Evolutionary conservation across 37 sponge, comb jelly and placozoan genomes (phyloP).

Genomic region (Halisarca cf. caerulea): DNA sequence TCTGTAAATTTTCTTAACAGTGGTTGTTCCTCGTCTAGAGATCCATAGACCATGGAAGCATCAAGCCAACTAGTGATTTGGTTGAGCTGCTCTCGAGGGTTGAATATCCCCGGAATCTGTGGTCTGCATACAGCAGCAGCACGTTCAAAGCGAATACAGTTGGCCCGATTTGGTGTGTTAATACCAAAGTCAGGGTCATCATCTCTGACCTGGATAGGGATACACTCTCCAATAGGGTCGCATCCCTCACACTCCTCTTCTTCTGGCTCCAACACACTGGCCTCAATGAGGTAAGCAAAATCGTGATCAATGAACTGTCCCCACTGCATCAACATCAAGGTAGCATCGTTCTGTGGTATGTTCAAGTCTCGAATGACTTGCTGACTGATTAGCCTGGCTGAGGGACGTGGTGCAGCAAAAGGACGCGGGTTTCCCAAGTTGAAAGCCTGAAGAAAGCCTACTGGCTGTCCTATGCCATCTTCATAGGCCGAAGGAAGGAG

Average conservation of each 20-base stretch:
- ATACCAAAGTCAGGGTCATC: constrained; percentile 48
- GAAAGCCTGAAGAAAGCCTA: constrained; percentile 57
- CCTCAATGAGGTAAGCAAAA: constrained; percentile 10
- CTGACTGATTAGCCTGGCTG: constrained; percentile 68
- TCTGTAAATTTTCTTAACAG: constrained; percentile 23
- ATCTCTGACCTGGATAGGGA: constrained; percentile 46
- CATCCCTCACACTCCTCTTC: constrained; percentile 5
- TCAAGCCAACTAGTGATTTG: constrained; percentile 85
- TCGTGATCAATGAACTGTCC: constrained; percentile 98
- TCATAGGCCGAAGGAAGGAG: constrained; percentile 77
- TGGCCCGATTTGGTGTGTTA: not conserved
- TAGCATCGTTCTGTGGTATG: constrained; percentile 43
- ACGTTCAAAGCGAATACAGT: constrained; percentile 59
- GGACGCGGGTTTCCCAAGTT: constrained; percentile 2
- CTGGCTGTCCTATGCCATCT: constrained; percentile 52
- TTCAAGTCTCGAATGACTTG: constrained; percentile 17
- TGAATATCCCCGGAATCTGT: not conserved
- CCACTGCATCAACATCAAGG: constrained; percentile 92
- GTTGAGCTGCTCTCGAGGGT: constrained; percentile 74
- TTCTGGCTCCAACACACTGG: constrained; percentile 2
- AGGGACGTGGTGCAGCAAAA: constrained; percentile 70
- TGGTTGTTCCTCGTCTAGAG: constrained; percentile 23
- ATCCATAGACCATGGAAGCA: constrained; percentile 84
- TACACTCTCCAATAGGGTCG: constrained; percentile 35
- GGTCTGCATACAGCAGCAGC: constrained; percentile 37